A percentile compares a stretch with the other conserved stretches of the same genome.
These are phyloP conservation scores for Liposcelis brunnea DNA, from an alignment of 2,888 invertebrate genomes.

Conservation along the genomic window DNA sequence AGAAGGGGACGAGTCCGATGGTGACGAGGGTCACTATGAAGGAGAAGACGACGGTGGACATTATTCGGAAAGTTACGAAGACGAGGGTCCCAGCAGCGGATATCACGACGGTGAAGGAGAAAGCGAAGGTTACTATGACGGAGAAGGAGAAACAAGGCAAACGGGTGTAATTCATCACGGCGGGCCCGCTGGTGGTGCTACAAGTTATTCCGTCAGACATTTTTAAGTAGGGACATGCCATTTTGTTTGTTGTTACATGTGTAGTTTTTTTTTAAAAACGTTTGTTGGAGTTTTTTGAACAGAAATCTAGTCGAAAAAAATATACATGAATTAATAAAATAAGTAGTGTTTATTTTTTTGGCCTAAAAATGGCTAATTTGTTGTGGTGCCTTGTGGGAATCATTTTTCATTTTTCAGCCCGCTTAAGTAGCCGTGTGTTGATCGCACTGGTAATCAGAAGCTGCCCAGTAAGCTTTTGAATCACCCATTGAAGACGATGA, in stretches of 20 bases:
- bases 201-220: conserved; percentile 4
- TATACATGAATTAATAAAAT: background rate
- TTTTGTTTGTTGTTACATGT: background rate
- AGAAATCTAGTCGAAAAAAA: too few relatives aligned
- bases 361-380: too few relatives aligned
- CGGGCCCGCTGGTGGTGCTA: background rate
- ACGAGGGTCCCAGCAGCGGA: background rate
- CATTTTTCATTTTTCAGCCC: too few relatives aligned
- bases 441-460: too few relatives aligned
- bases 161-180: conserved; percentile 1
- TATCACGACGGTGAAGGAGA: background rate
- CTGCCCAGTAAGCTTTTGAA: too few relatives aligned
- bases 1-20: background rate
- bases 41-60: conserved; percentile 5
- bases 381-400: too few relatives aligned
- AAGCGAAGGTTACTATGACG: background rate
- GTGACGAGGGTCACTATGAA: conserved; percentile 1
- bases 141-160: background rate
- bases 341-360: background rate
- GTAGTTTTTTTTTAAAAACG: too few relatives aligned
- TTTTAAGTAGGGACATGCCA: background rate
- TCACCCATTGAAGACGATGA: too few relatives aligned
- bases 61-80: background rate
- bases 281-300: too few relatives aligned
- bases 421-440: too few relatives aligned